A percentile compares a stretch with the other conserved stretches of the same genome.
Conservation (phyloP, 1,140 invertebrate species). For the Drosophila takahashii region DNA sequence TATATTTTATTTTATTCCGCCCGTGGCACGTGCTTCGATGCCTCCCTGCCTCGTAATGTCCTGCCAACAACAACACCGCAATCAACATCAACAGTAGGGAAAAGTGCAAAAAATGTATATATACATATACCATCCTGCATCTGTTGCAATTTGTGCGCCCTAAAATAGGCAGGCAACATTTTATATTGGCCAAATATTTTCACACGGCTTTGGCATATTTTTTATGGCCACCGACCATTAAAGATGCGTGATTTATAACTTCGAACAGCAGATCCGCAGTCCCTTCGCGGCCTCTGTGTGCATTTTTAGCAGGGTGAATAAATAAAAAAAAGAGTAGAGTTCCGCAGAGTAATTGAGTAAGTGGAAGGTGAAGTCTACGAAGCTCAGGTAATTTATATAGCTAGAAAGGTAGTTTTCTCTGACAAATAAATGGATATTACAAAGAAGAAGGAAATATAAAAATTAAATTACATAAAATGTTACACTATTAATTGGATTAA, state of each 20-base stretch:
- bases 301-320: conserved; percentile 9
- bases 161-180: conserved; percentile 59
- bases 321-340: conserved; percentile 21
- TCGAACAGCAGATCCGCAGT: conserved; percentile 24
- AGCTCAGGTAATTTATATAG: neutral
- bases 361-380: conserved; percentile 16
- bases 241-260: conserved; percentile 67
- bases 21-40: conserved; percentile 60
- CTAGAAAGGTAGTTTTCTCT: neutral
- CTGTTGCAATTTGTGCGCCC: conserved; percentile 70
- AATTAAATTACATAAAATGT: too few species aligned
- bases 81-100: conserved; percentile 20
- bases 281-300: conserved; percentile 4
- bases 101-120: conserved; percentile 12
- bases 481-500: too few species aligned
- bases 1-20: conserved; percentile 34
- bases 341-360: conserved; percentile 21
- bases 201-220: conserved; percentile 45
- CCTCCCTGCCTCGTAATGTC: conserved; percentile 56
- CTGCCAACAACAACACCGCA: conserved; percentile 62
- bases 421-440: too few species aligned
- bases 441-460: too few species aligned
- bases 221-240: conserved; percentile 53
- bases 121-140: conserved; percentile 29
- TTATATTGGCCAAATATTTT: conserved; percentile 49